These are phyloP conservation scores for Bimastos eiseni DNA, from an alignment of 2,888 invertebrate genomes.

Conservation along the genomic window DNA sequence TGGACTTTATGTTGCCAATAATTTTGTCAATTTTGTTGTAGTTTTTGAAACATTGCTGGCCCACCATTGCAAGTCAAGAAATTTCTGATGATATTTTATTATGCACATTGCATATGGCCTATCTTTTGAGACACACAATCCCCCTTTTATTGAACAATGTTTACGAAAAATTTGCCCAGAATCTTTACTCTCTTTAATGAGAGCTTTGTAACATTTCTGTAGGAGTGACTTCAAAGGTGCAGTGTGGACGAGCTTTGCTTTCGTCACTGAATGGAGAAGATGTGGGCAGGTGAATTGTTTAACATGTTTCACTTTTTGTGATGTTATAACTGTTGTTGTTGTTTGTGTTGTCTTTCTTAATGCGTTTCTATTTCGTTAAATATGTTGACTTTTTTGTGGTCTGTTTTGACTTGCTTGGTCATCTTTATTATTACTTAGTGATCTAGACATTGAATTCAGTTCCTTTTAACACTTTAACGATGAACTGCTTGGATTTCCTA, in stretches of 20 bases:
- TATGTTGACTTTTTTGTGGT: neutral
- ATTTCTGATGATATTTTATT: too few species aligned
- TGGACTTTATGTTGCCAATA: too few species aligned
- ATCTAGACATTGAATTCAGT: neutral
- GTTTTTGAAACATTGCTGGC: too few species aligned
- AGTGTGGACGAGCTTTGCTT: neutral
- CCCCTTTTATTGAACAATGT: too few species aligned
- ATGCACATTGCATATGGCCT: too few species aligned
- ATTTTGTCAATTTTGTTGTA: too few species aligned
- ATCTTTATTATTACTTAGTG: neutral
- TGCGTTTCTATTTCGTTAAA: neutral
- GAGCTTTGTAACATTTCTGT: neutral
- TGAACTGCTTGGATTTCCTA: too few species aligned
- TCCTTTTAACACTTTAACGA: too few species aligned
- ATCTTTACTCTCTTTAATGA: neutral
- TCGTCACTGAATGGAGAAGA: neutral
- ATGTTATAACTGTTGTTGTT: neutral
- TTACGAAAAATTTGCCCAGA: too few species aligned
- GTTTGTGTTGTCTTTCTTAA: neutral
- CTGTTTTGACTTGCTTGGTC: neutral
- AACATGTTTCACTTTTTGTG: neutral
- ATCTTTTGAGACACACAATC: too few species aligned
- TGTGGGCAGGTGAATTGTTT: neutral
- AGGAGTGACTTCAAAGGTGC: slow-evolving; percentile 8
- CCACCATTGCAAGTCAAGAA: too few species aligned